Base-by-base conservation (phyloP, 2,113 vertebrate species). In the Myanophis thanlyinensis region DNA sequence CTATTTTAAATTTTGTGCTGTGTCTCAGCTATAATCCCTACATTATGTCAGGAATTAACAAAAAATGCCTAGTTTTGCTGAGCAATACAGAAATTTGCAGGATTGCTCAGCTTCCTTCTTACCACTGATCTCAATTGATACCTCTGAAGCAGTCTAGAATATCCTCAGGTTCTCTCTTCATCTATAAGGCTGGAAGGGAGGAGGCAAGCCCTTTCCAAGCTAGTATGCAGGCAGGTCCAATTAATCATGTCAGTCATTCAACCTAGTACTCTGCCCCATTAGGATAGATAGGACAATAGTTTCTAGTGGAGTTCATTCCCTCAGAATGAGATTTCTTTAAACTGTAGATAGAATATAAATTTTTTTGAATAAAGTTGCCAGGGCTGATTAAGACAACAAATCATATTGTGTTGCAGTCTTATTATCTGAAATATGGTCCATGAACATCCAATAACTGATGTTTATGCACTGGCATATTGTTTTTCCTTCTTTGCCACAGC, bases 291-390 rank as follows among this genome's bases (percentile, higher is more conserved):
- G 30, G 30, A 15, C 30, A 62, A 62, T 62, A 62, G 1, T 11
- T 30, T 62, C 27, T 30, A 13, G 30, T 62, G 59, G 59, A 30
- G 11, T 62, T 62, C 10, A n/a, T 67, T 67, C 62, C 62, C 12
- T n/a, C 12, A 35, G 30, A 67, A 44, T 25, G 4, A 91, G 13
- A 9, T 47, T 92, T 56, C n/a, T 53, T 59, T 91, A 89, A 40
- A 44, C 13, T 35, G 80, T 9, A 59, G 54, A 59, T 54, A 46
- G 46, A 86, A 40, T 25, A 0, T n/a, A 3, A 27, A 3, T 59
- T 44, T 53, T 52, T 44, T 54, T 62, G 85, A 84, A 73, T 44
- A 56, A 90, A n/a, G 48, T 92, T 84, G 13, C 89, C 13, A 54
- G 62, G 54, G 11, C 30, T 52, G 47, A 4, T 49, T 15, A 84